Percentiles rank a stretch among this genome's conserved stretches.
These are phyloP conservation scores for Agrochola lota DNA, from an alignment of 2,888 invertebrate genomes.

Conservation along the genomic window DNA sequence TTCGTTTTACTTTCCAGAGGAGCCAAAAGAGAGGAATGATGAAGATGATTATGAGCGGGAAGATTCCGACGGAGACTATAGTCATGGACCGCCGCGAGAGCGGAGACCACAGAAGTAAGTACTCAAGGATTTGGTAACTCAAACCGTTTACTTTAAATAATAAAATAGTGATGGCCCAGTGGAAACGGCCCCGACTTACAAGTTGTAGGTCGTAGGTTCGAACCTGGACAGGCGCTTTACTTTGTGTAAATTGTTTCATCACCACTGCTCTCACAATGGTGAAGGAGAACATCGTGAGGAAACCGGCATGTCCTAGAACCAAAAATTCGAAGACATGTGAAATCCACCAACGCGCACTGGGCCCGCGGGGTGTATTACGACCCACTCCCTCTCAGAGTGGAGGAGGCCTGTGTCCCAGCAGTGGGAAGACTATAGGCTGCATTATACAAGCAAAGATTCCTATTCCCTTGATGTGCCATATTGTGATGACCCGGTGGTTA, in stretches of 20 bases:
- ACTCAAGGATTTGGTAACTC: not conserved
- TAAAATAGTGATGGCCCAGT: too few species aligned
- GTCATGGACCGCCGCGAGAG: slow-evolving; percentile 68
- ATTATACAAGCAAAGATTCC: not conserved
- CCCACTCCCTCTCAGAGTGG: not conserved
- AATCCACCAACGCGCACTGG: not conserved
- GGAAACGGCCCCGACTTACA: too few species aligned
- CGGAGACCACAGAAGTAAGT: slow-evolving; percentile 83
- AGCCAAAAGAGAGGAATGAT: slow-evolving; percentile 84
- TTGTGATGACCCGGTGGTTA: not conserved
- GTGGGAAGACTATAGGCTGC: too few species aligned
- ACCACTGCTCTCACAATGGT: too few species aligned
- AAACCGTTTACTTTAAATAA: not conserved
- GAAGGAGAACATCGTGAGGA: too few species aligned
- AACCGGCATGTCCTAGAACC: too few species aligned
- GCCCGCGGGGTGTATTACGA: too few species aligned
- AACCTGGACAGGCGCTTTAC: not conserved
- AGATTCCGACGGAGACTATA: slow-evolving; percentile 88
- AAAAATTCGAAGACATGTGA: too few species aligned
- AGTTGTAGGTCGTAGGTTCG: not conserved
- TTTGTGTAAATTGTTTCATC: too few species aligned
- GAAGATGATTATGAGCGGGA: slow-evolving; percentile 87
- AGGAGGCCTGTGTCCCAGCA: not conserved
- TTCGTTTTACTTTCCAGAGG: slow-evolving; percentile 76
- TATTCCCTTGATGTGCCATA: not conserved